These are phyloP conservation scores for Lepidurus arcticus DNA, from an alignment of 1,140 invertebrate species.

Conservation along the genomic window DNA sequence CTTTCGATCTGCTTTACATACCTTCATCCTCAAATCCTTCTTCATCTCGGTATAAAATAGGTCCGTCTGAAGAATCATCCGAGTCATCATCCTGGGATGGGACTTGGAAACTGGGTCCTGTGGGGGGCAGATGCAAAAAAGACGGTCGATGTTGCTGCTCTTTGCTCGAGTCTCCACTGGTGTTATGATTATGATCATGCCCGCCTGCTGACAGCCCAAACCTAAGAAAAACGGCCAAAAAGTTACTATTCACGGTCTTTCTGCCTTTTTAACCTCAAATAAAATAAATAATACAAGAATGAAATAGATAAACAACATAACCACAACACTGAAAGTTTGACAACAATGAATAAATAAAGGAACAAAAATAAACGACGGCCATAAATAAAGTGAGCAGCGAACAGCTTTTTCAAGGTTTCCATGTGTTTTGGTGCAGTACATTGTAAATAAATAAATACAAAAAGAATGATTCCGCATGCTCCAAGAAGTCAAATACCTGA, in stretches of 20 bases:
- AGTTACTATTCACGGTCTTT: neutral
- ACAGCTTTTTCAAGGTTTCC: neutral
- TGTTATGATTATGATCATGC: slow-evolving; percentile 6
- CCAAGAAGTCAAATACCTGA: slow-evolving; percentile 67
- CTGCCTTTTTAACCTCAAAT: neutral
- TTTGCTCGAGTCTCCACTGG: neutral
- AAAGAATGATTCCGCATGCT: neutral
- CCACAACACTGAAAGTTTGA: neutral
- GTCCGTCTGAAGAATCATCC: slow-evolving; percentile 52
- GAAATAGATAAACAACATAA: neutral
- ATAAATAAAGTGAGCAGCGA: slow-evolving; percentile 27
- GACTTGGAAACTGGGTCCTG: slow-evolving; percentile 25
- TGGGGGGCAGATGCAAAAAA: neutral
- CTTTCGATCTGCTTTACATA: neutral
- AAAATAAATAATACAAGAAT: slow-evolving; percentile 21
- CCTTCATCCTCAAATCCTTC: slow-evolving; percentile 43
- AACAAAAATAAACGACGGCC: slow-evolving; percentile 25
- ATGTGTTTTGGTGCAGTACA: neutral
- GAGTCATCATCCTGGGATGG: slow-evolving; percentile 43
- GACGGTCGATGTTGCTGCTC: slow-evolving; percentile 24
- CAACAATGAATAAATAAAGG: slow-evolving; percentile 16
- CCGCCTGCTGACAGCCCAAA: neutral
- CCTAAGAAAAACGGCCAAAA: neutral
- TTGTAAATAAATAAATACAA: neutral
- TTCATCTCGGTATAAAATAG: slow-evolving; percentile 69